Base-by-base conservation (phyloP, 2,113 vertebrate species). In the Campylomormyrus numenius region DNA sequence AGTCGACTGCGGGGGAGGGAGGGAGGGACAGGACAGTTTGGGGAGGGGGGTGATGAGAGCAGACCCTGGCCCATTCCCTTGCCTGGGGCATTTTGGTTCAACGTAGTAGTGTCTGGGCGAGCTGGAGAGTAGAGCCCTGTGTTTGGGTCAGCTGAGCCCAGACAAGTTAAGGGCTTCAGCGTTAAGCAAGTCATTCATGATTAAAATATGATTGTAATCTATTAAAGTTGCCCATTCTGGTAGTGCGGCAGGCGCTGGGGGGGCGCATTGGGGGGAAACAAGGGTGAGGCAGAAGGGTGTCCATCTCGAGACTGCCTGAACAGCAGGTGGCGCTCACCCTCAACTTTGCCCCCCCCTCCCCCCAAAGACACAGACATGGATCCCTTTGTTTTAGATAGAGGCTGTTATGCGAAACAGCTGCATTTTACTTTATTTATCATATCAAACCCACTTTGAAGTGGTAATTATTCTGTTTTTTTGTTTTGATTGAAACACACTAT, bases 401-500 rank as follows among this genome's bases (percentile, higher is more conserved):
- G 31, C 70, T 39, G 70, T 3, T 48, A n/a, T 27, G 48, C 10
- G 46, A 85, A 50, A 85, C 13, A 13, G 13, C 85, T 87, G 21
- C 9, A 31, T 53, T 87, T 87, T 87, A 9, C 66, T 95, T 94
- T 93, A 89, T 92, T 95, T 92, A 94, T 91, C 95, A 92, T 96
- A 95, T 96, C 95, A 96, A 95, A 96, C 94, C 95, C 90, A 95
- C 95, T 96, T 97, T 96, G 96, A 97, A 96, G 96, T 97, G 96
- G 94, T 96, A 96, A 97, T 97, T 96, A 97, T 96, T 96, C 93
- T 93, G 96, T 46, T 96, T 70, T 77, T 80, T 96, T 96, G 92
- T 95, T 96, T 96, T 96, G 95, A 97, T 97, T 96, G 96, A 97
- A 96, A 97, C 48, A 3, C 87, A 48, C 85, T 35, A 15, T 87